A percentile compares a stretch with the other conserved stretches of the same genome.
Conservation (phyloP, 23 tunicate species). For the Ascidia mentula region DNA sequence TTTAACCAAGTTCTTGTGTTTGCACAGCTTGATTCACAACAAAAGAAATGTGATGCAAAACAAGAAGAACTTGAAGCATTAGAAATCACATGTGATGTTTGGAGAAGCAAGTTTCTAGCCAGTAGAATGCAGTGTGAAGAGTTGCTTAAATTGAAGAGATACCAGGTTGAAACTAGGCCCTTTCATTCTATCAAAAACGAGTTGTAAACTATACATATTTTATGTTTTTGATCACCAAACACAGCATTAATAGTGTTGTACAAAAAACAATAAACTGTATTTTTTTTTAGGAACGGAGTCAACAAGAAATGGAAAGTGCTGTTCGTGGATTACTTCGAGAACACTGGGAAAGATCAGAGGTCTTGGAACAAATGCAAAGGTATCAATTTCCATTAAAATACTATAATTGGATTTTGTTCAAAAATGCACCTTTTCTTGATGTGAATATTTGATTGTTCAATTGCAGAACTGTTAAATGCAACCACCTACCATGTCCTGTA, state of each 20-base stretch:
- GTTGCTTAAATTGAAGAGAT: conserved; percentile 10
- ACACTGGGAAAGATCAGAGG: conserved; percentile 59
- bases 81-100: conserved; percentile 81
- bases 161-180: conserved; percentile 8
- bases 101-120: conserved; percentile 92
- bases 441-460: background rate
- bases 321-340: conserved; percentile 70
- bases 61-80: conserved; percentile 70
- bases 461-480: too few relatives aligned
- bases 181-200: background rate
- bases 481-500: too few relatives aligned
- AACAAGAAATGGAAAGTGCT: conserved; percentile 72
- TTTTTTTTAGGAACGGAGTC: conserved; percentile 38
- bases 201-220: too few relatives aligned
- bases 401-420: too few relatives aligned
- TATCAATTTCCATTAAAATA: too few relatives aligned
- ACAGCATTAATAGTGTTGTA: too few relatives aligned
- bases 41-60: conserved; percentile 26
- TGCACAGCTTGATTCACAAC: conserved; percentile 38
- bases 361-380: conserved; percentile 37
- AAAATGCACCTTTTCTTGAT: too few relatives aligned
- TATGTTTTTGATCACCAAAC: too few relatives aligned
- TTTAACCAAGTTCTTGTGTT: background rate
- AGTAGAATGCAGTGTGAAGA: conserved; percentile 85
- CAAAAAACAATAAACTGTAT: too few relatives aligned